phyloP scores from a whole-genome alignment of 2,113 vertebrate genomes.

The Esox niger region DNA sequence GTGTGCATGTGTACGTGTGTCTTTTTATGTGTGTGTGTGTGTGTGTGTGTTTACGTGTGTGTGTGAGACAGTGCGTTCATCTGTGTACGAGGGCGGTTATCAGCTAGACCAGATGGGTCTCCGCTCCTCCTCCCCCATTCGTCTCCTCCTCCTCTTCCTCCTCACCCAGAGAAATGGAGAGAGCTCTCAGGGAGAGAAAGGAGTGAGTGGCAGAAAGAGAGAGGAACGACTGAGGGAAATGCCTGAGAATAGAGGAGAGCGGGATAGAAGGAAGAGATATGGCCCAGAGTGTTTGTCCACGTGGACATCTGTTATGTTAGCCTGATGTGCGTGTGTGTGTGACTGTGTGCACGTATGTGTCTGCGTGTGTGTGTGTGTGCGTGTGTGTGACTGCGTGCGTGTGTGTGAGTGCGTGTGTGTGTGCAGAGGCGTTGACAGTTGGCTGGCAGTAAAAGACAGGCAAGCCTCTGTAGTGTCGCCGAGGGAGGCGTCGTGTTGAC shows the following conservation, averaged over 20 bases:
- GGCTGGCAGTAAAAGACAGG: no score
- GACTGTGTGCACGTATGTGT: neutral
- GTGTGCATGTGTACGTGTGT: neutral
- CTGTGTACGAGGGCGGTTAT: neutral
- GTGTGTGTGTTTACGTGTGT: neutral
- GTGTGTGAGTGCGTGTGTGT: constrained; percentile 2
- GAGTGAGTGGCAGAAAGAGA: no score
- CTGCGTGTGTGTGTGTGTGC: neutral
- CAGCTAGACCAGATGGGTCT: neutral
- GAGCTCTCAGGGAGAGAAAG: neutral
- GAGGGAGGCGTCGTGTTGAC: no score
- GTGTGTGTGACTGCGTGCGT: neutral
- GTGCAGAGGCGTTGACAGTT: neutral
- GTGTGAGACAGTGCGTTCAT: neutral
- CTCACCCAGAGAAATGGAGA: neutral
- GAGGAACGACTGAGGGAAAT: no score
- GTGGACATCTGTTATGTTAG: no score
- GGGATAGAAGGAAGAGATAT: neutral
- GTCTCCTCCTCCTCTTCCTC: neutral
- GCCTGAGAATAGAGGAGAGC: neutral
- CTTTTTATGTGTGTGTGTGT: neutral
- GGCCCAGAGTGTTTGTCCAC: neutral
- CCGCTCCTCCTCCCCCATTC: neutral
- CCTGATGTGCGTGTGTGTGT: neutral
- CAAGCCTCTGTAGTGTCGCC: no score